A percentile compares a stretch with the other conserved stretches of the same genome.
These are phyloP conservation scores for Torymus auratus DNA, from an alignment of 2,888 invertebrate species.

Conservation along the genomic window DNA sequence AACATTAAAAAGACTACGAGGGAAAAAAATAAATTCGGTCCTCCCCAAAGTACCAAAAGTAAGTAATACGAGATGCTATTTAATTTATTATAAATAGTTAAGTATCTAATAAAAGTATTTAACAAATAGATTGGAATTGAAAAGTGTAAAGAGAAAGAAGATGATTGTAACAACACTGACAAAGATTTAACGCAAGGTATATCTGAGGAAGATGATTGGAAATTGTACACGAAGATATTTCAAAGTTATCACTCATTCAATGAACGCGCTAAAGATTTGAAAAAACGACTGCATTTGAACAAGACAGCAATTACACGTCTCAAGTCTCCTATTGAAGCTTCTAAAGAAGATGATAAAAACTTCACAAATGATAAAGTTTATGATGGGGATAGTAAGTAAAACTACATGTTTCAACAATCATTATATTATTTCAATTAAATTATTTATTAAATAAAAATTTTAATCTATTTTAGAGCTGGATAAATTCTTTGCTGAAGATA, in stretches of 20 bases:
- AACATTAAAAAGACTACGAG: background rate
- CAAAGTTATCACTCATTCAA: slow-evolving; percentile 1
- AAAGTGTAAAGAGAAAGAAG: background rate
- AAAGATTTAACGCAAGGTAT: background rate
- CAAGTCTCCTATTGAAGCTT: background rate
- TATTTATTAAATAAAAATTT: background rate
- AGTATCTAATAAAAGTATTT: too few species aligned
- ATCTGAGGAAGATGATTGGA: background rate
- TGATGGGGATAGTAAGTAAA: background rate
- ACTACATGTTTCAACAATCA: too few species aligned
- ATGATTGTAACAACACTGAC: background rate
- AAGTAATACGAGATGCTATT: background rate
- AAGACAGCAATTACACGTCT: background rate
- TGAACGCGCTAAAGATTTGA: background rate
- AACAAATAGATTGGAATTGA: background rate
- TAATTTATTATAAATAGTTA: background rate
- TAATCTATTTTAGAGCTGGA: too few species aligned
- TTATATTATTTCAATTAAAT: background rate
- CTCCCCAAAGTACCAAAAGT: background rate
- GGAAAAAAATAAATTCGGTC: background rate
- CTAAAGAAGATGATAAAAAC: background rate
- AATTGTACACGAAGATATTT: background rate
- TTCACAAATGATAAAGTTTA: background rate
- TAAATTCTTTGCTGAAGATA: background rate
- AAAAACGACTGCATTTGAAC: background rate